Conservation (phyloP, 2,888 invertebrate species). For the Dryobotodes eremita region DNA sequence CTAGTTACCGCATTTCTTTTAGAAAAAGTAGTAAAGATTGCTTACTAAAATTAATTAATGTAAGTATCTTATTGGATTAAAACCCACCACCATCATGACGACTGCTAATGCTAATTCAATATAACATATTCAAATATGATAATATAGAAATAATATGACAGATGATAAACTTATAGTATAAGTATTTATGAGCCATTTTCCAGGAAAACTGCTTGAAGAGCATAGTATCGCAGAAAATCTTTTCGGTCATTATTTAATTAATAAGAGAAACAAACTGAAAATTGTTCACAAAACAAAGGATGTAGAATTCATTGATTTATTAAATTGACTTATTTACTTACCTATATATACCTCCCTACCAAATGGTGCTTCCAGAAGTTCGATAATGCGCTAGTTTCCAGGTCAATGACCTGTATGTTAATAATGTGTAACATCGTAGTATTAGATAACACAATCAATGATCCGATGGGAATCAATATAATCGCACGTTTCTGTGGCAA, state of each 20-base stretch:
- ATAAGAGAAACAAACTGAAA: slow-evolving; percentile 22
- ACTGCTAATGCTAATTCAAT: neutral
- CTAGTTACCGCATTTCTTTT: neutral
- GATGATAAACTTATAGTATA: too few species aligned
- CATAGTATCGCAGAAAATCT: slow-evolving; percentile 2
- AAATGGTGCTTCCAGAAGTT: neutral
- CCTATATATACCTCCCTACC: neutral
- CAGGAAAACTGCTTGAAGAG: neutral
- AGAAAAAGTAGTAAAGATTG: neutral
- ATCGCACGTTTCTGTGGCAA: neutral
- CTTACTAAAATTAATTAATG: neutral
- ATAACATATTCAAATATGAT: neutral
- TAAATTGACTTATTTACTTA: neutral
- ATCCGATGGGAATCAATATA: slow-evolving; percentile 16
- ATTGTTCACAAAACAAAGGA: neutral
- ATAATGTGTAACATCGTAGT: slow-evolving; percentile 25
- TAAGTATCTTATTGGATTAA: neutral
- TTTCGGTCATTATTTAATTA: slow-evolving; percentile 10
- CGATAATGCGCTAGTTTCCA: slow-evolving; percentile 36
- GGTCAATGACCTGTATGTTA: slow-evolving; percentile 39
- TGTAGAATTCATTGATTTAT: neutral
- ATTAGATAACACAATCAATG: slow-evolving; percentile 39
- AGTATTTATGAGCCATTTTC: neutral
- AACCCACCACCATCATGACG: neutral
- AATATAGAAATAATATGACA: too few species aligned